Base-by-base conservation (phyloP, 2,113 vertebrate genomes). In the Sturnus vulgaris region DNA sequence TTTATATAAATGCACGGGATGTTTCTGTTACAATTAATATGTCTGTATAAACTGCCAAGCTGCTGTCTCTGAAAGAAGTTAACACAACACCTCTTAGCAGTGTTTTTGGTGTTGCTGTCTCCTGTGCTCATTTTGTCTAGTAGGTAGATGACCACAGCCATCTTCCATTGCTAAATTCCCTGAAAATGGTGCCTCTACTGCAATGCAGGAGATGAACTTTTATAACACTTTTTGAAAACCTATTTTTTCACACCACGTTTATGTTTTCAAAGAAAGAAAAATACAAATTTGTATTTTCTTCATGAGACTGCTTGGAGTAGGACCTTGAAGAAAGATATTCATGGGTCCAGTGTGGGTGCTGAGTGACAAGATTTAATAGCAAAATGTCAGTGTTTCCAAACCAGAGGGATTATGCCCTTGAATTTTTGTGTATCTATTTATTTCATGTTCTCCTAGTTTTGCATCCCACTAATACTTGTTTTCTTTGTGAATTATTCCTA, bases 11-110 rank as follows among this genome's bases (percentile, higher is more conserved):
- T 50, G 61, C 55, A 82, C 1, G 9, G 66, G 84, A 87, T 85
- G 86, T 90, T 92, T 86, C 85, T 95, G 53, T 94, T 90, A 87
- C 37, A 94, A 93, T 93, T 92, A 95, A 81, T 82, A 63, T 69
- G 75, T 66, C 82, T 80, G 49, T 86, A 56, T 83, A 88, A 84
- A 72, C 69, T 94, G 73, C 72, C 91, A 95, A 93, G 78, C 40
- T 85, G 61, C 88, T 90, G 77, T 80, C 86, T 92, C 78, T 89
- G 85, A 89, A 94, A 91, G 37, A 90, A 90, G 37, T 80, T 76
- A 93, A 84, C 16, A 19, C 55, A 70, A 52, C 53, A 92, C 39
- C 50, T 88, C 84, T 73, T 69, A 15, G 3, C 39, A 88, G 46
- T 53, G 33, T 7, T 77, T 73, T 80, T 37, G 18, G 33, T 22